Percentiles rank a stretch among this genome's conserved stretches.
These are phyloP conservation scores for Reinhardtius hippoglossoides DNA, from an alignment of 2,113 vertebrate species.

Conservation along the genomic window DNA sequence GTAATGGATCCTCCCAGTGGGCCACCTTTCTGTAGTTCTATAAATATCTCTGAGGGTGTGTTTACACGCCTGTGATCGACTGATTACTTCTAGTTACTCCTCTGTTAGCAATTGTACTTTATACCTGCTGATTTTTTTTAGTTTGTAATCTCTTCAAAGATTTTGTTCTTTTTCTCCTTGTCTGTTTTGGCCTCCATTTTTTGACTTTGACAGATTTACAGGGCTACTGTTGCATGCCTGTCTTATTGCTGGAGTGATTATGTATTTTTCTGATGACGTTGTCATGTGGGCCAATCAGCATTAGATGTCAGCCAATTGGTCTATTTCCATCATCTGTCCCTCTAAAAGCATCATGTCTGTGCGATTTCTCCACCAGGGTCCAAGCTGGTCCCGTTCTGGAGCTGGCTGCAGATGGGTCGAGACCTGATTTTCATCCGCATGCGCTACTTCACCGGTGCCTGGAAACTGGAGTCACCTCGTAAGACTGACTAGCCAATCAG, in stretches of 20 bases:
- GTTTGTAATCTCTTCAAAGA: not conserved
- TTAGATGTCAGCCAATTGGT: not conserved
- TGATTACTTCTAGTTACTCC: not conserved
- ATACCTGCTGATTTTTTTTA: not conserved
- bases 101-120: not conserved
- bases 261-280: not conserved
- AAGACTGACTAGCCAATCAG: conserved; percentile 87
- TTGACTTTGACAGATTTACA: not conserved
- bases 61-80: conserved; percentile 1
- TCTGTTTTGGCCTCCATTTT: not conserved
- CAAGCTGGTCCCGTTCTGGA: conserved; percentile 98
- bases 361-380: conserved; percentile 85
- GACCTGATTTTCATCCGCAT: conserved; percentile 96
- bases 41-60: conserved; percentile 33
- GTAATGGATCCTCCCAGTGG: conserved; percentile 20
- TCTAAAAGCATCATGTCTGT: not conserved
- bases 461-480: conserved; percentile 85
- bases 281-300: not conserved
- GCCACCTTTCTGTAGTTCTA: not conserved
- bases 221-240: not conserved
- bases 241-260: not conserved
- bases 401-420: conserved; percentile 97
- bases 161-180: not conserved
- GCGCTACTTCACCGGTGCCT: conserved; percentile 94
- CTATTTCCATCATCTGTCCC: not conserved